A percentile compares a stretch with the other conserved stretches of the same genome.
These are phyloP conservation scores for Numenius phaeopus DNA, from an alignment of 2,797 vertebrate genomes.

Conservation along the genomic window DNA sequence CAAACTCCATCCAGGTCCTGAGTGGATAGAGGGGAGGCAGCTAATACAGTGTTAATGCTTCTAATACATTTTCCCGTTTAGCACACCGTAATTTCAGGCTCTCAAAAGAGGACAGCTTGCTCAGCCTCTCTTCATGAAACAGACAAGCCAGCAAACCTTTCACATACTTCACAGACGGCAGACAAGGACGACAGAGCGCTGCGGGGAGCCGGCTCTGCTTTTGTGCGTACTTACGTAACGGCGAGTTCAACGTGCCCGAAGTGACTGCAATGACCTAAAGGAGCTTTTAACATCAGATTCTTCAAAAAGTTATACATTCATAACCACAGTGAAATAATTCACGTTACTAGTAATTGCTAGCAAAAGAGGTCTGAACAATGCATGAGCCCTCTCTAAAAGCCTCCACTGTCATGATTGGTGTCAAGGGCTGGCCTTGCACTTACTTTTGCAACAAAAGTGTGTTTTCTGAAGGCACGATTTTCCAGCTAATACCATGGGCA, in stretches of 20 bases:
- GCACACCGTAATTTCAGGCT: neutral
- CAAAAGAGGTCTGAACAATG: slow-evolving; percentile 24
- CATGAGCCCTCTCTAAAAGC: slow-evolving; percentile 19
- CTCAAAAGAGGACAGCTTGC: neutral
- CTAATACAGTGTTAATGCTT: slow-evolving; percentile 19
- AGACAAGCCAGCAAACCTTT: slow-evolving; percentile 13
- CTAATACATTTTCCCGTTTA: neutral
- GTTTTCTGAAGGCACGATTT: neutral
- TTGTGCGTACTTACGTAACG: neutral
- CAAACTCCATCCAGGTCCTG: neutral
- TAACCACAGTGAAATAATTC: neutral
- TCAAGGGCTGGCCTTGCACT: slow-evolving; percentile 26
- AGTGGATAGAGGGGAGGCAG: neutral
- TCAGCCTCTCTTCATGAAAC: neutral
- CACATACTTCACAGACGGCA: neutral
- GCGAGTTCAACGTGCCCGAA: neutral
- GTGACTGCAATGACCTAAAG: neutral
- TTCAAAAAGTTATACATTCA: neutral
- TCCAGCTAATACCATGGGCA: neutral
- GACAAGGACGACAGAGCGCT: neutral
- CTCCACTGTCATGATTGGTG: neutral
- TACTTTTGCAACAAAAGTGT: neutral
- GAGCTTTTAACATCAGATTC: slow-evolving; percentile 27
- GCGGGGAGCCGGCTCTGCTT: neutral
- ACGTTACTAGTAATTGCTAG: neutral